Conservation (phyloP, 1,140 invertebrate species). For the Linepithema humile region DNA sequence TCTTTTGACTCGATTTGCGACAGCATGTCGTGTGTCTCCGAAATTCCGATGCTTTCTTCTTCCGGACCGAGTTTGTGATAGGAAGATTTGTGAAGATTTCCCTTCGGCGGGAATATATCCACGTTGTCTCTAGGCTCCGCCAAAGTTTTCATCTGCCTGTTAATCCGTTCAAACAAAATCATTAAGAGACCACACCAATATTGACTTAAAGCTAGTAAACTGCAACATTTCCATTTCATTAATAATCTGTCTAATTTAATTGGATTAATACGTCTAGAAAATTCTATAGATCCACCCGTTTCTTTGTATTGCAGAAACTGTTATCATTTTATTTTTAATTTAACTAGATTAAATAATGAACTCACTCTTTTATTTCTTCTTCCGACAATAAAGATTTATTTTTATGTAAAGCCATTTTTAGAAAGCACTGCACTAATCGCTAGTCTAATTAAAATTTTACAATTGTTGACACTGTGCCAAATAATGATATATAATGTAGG, state of each 20-base stretch:
- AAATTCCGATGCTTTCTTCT: conserved; percentile 49
- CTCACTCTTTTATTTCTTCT: background rate
- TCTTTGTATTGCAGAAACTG: background rate
- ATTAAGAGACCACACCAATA: background rate
- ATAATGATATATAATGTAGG: background rate
- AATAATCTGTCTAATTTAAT: too few species aligned
- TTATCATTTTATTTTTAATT: background rate
- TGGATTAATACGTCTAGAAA: background rate
- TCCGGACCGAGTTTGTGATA: conserved; percentile 64
- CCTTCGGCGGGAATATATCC: conserved; percentile 65
- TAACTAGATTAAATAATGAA: background rate
- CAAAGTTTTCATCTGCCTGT: conserved; percentile 66
- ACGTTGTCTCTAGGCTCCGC: conserved; percentile 70
- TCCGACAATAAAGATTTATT: conserved; percentile 7
- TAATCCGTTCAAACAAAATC: background rate
- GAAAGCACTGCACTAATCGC: background rate
- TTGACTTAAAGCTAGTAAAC: too few species aligned
- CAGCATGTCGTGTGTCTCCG: conserved; percentile 65
- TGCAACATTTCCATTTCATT: too few species aligned
- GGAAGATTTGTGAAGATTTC: conserved; percentile 62
- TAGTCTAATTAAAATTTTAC: background rate
- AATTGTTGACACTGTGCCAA: background rate
- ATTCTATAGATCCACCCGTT: background rate
- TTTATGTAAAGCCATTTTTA: background rate
- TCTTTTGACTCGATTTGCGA: conserved; percentile 66